Evolutionary conservation across 23 tunicate genomes (phyloP), one percentile per base, ranked within the genome.

Genomic region (Ciona savignyi): DNA sequence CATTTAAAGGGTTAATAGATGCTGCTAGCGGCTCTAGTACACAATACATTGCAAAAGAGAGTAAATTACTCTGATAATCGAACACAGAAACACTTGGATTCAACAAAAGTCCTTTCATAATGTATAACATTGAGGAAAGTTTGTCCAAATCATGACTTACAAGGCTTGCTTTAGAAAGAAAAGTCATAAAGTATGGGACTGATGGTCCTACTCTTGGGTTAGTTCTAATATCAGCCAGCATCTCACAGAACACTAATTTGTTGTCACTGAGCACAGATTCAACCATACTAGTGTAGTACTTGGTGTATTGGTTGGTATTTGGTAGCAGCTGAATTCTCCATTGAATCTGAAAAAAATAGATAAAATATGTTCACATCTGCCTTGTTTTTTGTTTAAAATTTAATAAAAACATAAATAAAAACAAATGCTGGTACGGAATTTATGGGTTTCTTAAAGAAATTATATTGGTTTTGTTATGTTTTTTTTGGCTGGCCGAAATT

Each of bases 11-110:
- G 62, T 83, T 89, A 1, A 89, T 89, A 31, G 96, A 89, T 11
- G 96, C 96, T 24, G 96, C 81, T 6, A 83, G 70, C 2, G 96
- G 85, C 70, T 83, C 89, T 32, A 83, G 31, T 2, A 89, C 96
- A 70, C 96, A 89, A 33, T 83, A 89, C 67, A 78, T 64, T 1
- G 83, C 89, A 29, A 85, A 75, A 23, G 77, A 66, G 27, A 81
- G 26, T 29, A 89, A 32, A 2, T 89, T 85, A 61, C 73, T 83
- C 20, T 83, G 62, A 65, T 74, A 89, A 11, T 74, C 42, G 33
- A 67, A 25, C 1, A 83, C 4, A 60, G 77, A 67, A 20, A 83
- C 51, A 34, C 28, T 29, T 4, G 78, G 78, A 63, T 89, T 89
- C 0, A 15, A 1, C 23, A 70, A 25, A 29, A 89, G 73, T 21